Base-by-base conservation (phyloP, 2,888 invertebrate species). In the Callinectes sapidus region DNA sequence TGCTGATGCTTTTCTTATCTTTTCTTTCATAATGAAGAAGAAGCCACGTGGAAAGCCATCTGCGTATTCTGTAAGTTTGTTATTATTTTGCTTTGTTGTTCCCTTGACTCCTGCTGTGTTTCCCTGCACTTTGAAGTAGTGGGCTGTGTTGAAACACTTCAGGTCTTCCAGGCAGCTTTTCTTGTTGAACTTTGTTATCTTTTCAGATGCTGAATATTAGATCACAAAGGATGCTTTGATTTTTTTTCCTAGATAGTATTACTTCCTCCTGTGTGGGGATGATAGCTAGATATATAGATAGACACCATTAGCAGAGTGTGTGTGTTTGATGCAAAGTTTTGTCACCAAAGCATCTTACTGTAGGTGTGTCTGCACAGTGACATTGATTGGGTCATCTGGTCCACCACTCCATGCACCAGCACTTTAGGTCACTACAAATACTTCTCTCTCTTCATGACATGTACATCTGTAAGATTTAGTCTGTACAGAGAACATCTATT, bases 21-120 rank as follows among this genome's bases (percentile, higher is more conserved):
- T 92, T 93, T 90, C 71, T 91, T 87, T 81, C 92, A 91, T 71
- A 90, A 88, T 93, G 92, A 93, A 93, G 94, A 95, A 95, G 95
- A 95, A 95, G 90, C 94, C 95, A 87, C 95, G 95, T 93, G 95
- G 95, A 95, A 95, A 95, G 94, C 95, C 94, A 93, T 95, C 95
- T 91, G 95, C 95, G 92, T 95, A 95, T 90, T 94, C 95, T 94
- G 95, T 95, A 95, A 95, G 95, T 95, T 87, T 91, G 55, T 90
- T 93, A 90, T 77, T 85, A 81, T 87, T 81, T 81, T 35, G 81
- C 81, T 81, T 81, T 81, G 35, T 81, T 81, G 81, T 81, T 81
- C 35, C 81, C 35, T 81, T 35, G 81, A 16, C 81, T n/a, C 81
- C 35, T 35, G 35, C 28, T 71, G n/a, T 71, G 71, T 35, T 16